These are phyloP conservation scores for Prosopocoilus inquinatus DNA, from an alignment of 2,888 invertebrate genomes.

Conservation along the genomic window DNA sequence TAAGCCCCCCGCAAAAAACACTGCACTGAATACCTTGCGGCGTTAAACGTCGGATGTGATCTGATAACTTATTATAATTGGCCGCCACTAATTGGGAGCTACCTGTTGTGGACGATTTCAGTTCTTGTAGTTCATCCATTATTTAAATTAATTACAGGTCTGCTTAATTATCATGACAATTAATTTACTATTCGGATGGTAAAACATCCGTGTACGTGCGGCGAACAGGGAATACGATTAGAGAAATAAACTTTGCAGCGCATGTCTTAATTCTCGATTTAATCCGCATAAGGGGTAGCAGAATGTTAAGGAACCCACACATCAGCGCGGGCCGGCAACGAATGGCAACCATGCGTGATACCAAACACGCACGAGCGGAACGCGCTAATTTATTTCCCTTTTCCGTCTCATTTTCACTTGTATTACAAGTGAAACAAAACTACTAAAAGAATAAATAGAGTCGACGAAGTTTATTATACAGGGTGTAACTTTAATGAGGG, in stretches of 20 bases:
- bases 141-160: not conserved
- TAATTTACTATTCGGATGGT: not conserved
- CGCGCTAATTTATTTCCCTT: too few species aligned
- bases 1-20: slow-evolving; percentile 79
- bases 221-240: not conserved
- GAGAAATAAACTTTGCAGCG: not conserved
- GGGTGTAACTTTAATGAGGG: too few species aligned
- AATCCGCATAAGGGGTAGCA: not conserved
- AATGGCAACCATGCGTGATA: too few species aligned
- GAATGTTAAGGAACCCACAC: too few species aligned
- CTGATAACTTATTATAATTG: slow-evolving; percentile 55
- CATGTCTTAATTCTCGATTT: not conserved
- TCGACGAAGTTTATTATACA: too few species aligned
- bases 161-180: not conserved
- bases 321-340: too few species aligned
- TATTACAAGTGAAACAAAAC: too few species aligned
- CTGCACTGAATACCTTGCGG: slow-evolving; percentile 74
- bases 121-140: slow-evolving; percentile 35
- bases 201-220: not conserved
- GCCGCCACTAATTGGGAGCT: slow-evolving; percentile 41
- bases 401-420: too few species aligned
- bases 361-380: too few species aligned
- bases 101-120: slow-evolving; percentile 33
- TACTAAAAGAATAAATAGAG: too few species aligned
- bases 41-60: slow-evolving; percentile 60